Conservation (phyloP, 1,140 invertebrate genomes). For the Drosophila kohkoa region DNA sequence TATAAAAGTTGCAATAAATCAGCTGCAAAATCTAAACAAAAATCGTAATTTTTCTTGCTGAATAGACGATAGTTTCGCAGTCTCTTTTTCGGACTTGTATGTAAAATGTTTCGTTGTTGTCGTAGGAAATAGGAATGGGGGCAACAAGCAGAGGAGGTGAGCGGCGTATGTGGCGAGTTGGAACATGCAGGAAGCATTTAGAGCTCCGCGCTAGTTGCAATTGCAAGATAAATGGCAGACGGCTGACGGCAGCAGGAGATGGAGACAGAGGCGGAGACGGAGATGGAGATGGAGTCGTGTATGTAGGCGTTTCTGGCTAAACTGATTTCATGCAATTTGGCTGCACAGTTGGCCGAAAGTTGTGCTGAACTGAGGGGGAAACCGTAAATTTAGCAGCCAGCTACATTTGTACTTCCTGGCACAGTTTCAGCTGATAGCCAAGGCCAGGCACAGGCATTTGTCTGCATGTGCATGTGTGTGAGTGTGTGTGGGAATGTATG, state of each 20-base stretch:
- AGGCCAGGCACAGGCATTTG: conserved; percentile 25
- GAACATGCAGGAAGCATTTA: conserved; percentile 70
- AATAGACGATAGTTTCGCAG: no score
- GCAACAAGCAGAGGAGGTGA: background rate
- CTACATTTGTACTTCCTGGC: conserved; percentile 78
- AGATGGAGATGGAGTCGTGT: conserved; percentile 7
- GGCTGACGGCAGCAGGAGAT: conserved; percentile 30
- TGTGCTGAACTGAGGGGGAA: conserved; percentile 53
- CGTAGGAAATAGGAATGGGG: background rate
- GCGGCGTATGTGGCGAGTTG: background rate
- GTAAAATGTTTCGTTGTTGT: background rate
- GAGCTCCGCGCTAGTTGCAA: conserved; percentile 58
- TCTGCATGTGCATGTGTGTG: background rate
- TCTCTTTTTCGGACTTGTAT: background rate
- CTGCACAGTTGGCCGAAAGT: conserved; percentile 73
- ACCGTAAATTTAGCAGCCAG: conserved; percentile 75
- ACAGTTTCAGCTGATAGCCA: conserved; percentile 64
- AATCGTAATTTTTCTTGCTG: background rate
- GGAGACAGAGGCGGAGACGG: background rate
- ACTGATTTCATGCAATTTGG: conserved; percentile 82
- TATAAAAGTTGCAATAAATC: no score
- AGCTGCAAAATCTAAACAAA: background rate
- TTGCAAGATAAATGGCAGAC: conserved; percentile 77
- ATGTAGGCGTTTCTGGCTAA: conserved; percentile 60
- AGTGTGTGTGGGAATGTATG: conserved; percentile 2